Evolutionary conservation across 2,113 vertebrate genomes (phyloP).

Genomic region (Ia io): DNA sequence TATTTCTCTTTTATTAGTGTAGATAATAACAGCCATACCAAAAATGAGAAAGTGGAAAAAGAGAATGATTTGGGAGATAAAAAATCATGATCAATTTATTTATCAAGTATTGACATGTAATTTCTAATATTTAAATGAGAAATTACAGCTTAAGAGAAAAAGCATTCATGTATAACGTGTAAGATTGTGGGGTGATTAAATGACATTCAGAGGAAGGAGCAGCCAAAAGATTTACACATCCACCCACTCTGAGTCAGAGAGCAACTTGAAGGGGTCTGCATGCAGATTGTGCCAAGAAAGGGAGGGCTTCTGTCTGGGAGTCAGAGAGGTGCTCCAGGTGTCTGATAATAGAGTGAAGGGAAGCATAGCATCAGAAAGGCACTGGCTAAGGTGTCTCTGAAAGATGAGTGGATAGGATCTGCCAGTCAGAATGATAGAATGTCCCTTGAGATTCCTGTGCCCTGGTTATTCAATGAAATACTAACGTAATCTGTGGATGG

Average conservation of each 20-base stretch:
- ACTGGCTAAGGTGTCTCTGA: not conserved
- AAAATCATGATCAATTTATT: not conserved
- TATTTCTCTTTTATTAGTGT: too few relatives aligned
- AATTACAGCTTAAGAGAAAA: not conserved
- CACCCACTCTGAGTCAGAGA: not conserved
- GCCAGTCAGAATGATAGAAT: not conserved
- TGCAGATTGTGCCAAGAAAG: not conserved
- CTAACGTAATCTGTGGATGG: not conserved
- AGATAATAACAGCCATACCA: not conserved
- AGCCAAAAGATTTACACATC: not conserved
- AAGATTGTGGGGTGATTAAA: not conserved
- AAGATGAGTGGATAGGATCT: not conserved
- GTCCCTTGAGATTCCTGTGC: not conserved
- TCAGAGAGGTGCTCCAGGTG: fast-evolving
- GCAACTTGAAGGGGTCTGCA: not conserved
- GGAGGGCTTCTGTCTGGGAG: not conserved
- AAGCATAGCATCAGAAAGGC: not conserved
- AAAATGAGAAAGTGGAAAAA: not conserved
- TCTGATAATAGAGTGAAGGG: not conserved
- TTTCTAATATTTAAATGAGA: not conserved
- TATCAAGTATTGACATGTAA: not conserved
- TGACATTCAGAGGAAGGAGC: not conserved
- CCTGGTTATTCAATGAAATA: not conserved
- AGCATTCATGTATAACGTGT: not conserved
- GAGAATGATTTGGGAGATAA: not conserved